A percentile compares a stretch with the other conserved stretches of the same genome.
These are phyloP conservation scores for Orchesella cincta DNA, from an alignment of 1,140 invertebrate genomes.

Conservation along the genomic window DNA sequence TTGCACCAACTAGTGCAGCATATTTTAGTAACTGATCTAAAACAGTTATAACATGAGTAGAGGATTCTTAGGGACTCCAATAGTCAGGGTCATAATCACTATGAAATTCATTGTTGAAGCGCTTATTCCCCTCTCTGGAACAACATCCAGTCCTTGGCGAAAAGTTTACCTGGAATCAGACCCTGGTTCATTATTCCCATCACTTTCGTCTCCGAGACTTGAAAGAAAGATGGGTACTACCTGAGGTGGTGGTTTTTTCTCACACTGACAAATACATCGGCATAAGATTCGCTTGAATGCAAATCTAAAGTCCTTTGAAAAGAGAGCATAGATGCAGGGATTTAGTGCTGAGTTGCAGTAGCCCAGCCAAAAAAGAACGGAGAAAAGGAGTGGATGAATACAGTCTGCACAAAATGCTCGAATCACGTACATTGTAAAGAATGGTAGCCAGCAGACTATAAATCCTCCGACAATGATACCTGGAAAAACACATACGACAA, in stretches of 20 bases:
- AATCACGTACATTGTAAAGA: constrained; percentile 90
- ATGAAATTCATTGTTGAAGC: constrained; percentile 22
- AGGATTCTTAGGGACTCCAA: constrained; percentile 24
- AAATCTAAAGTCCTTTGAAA: constrained; percentile 87
- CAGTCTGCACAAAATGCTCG: constrained; percentile 78
- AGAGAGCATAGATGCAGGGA: constrained; percentile 80
- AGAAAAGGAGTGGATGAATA: constrained; percentile 79
- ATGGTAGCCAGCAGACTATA: constrained; percentile 86
- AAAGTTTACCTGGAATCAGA: constrained; percentile 31
- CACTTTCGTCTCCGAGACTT: constrained; percentile 53
- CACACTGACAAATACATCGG: constrained; percentile 68
- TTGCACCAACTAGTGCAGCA: too few species aligned
- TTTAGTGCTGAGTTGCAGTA: constrained; percentile 77
- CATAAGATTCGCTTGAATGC: constrained; percentile 91
- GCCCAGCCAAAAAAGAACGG: constrained; percentile 92
- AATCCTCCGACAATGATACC: constrained; percentile 88
- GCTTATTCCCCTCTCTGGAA: constrained; percentile 29
- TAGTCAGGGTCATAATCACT: constrained; percentile 17
- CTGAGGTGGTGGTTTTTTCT: constrained; percentile 51
- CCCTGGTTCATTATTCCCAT: constrained; percentile 39
- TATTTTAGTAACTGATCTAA: too few species aligned
- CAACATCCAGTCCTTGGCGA: constrained; percentile 16
- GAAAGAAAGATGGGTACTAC: constrained; percentile 53
- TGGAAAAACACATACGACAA: too few species aligned
- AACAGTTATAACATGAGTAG: too few species aligned